Evolutionary conservation across 2,113 vertebrate species (phyloP), one percentile per base, ranked within the genome.

Genomic region (Neopipo cinnamomea): DNA sequence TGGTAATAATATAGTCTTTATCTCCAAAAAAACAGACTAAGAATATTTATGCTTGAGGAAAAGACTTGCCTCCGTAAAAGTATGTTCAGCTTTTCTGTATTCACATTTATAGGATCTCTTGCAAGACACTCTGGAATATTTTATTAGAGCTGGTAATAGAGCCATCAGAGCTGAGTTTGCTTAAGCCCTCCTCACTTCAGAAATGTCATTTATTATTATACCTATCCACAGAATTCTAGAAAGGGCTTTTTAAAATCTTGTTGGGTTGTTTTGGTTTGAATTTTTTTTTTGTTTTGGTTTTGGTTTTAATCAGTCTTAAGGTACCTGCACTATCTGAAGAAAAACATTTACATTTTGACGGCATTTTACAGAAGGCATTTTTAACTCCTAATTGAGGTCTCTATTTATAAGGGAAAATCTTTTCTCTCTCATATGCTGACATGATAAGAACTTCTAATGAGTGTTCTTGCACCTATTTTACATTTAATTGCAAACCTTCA

Each of bases 21-120:
- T 94, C 90, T 83, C 91, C 67, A 66, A 83, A 91, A 91, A 89
- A 84, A 3, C 88, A 96, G 78, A 56, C 75, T 55, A 59, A 83
- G 75, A n/a, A 74, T 94, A 86, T 94, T 94, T 96, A 94, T 87
- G 93, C 49, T 93, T 61, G 83, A 92, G 88, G 80, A 92, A 94
- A 92, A 95, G 90, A 89, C 80, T 56, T 93, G 85, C 35, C 68
- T 62, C 25, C 65, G 47, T 70, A 73, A 92, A 93, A 81, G 73
- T 90, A 88, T 10, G 35, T 47, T 82, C 59, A 15, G 9, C 33
- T 93, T 91, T 90, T 90, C 82, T 84, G 33, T 46, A 53, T 59
- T 61, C 65, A 53, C n/a, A 31, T 94, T 93, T 94, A 93, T 65
- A 72, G 76, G 44, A 41, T 55, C 31, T 80, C 58, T 84, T 85